phyloP scores from a whole-genome alignment of 2,113 vertebrate species.

The Leuciscus idus region DNA sequence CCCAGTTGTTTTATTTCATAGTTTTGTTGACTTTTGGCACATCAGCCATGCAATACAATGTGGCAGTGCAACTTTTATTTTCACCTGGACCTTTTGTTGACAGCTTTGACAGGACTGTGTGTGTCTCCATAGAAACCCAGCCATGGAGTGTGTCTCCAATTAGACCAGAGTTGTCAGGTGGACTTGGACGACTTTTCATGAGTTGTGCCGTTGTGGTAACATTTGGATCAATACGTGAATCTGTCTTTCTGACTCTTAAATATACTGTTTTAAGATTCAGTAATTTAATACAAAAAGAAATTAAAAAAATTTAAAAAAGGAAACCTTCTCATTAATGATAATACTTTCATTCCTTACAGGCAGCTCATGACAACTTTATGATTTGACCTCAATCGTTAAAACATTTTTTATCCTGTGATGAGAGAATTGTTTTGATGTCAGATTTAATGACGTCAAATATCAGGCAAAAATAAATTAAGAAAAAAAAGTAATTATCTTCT shows the following conservation, averaged over 20 bases:
- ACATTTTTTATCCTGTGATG: background rate
- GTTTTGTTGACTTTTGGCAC: background rate
- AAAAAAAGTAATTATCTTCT: background rate
- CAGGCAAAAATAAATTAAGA: background rate
- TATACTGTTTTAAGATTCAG: background rate
- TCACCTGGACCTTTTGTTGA: constrained; percentile 24
- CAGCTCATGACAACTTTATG: background rate
- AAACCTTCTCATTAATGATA: background rate
- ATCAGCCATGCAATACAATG: background rate
- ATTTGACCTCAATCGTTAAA: background rate
- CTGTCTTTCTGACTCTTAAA: background rate
- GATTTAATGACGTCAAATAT: background rate
- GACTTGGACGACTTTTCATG: constrained; percentile 1
- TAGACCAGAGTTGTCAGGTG: background rate
- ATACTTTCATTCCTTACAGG: background rate
- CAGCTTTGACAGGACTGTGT: constrained; percentile 24
- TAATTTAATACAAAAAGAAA: too few relatives aligned
- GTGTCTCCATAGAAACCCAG: constrained; percentile 16
- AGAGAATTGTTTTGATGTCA: background rate
- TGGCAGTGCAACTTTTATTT: background rate
- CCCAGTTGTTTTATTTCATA: background rate
- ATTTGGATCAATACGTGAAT: background rate
- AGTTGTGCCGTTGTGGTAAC: background rate
- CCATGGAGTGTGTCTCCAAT: background rate
- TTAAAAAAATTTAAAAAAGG: too few relatives aligned